These are phyloP conservation scores for Microdon myrmicae DNA, from an alignment of 2,888 invertebrate species.

Conservation along the genomic window DNA sequence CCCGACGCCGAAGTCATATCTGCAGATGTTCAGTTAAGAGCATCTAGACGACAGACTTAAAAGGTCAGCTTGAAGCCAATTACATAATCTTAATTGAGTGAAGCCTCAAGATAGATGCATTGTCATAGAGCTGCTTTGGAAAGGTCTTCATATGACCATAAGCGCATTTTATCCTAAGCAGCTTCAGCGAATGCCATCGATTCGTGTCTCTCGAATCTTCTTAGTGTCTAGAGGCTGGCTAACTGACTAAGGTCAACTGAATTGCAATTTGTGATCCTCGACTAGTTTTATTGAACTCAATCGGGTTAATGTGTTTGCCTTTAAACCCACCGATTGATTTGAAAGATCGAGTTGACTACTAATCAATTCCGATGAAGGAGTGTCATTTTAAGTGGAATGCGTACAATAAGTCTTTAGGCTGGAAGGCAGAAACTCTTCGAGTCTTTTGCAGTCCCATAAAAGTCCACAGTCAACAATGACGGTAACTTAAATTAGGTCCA, in stretches of 20 bases:
- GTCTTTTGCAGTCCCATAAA: too few species aligned
- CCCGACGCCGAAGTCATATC: neutral
- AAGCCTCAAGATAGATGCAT: neutral
- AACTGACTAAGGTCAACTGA: slow-evolving; percentile 1
- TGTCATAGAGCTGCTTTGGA: neutral
- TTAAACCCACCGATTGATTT: too few species aligned
- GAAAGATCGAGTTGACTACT: too few species aligned
- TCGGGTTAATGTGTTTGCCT: too few species aligned
- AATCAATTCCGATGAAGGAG: too few species aligned
- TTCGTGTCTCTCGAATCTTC: slow-evolving; percentile 1
- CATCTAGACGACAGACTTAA: slow-evolving; percentile 19
- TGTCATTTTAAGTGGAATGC: too few species aligned
- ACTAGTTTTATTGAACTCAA: too few species aligned
- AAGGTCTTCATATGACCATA: neutral
- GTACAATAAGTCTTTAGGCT: too few species aligned
- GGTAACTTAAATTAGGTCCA: too few species aligned
- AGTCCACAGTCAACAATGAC: too few species aligned
- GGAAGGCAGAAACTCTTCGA: too few species aligned
- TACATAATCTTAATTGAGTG: slow-evolving; percentile 32
- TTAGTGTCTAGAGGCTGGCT: neutral
- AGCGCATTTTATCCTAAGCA: slow-evolving; percentile 6
- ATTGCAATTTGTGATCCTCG: too few species aligned
- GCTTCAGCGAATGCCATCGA: neutral
- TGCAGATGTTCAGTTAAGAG: slow-evolving; percentile 21
- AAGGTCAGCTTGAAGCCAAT: slow-evolving; percentile 30